Conservation (phyloP, 2,113 vertebrate genomes). For the Coturnix japonica region DNA sequence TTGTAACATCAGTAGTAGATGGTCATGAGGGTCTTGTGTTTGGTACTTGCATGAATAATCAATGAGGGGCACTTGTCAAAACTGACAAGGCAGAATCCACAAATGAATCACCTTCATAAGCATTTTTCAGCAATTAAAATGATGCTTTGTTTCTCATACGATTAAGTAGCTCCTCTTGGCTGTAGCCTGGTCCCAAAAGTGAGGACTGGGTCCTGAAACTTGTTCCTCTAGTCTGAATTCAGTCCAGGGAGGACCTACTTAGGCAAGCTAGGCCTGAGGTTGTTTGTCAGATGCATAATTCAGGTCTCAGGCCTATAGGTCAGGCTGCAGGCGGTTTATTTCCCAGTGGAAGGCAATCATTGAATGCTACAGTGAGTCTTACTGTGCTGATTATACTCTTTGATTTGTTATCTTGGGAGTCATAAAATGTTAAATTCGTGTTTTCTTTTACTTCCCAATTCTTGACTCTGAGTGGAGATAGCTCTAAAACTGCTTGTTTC, state of each 20-base stretch:
- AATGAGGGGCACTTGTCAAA: neutral
- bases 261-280: neutral
- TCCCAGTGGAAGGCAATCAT: neutral
- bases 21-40: neutral
- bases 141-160: neutral
- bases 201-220: neutral
- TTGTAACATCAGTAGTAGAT: neutral
- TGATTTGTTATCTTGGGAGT: neutral
- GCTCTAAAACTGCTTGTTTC: neutral
- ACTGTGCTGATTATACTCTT: neutral
- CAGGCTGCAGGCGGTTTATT: neutral
- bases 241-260: neutral
- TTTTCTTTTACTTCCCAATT: neutral
- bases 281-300: neutral
- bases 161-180: neutral
- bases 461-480: neutral
- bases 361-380: neutral
- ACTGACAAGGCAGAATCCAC: neutral
- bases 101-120: neutral
- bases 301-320: neutral
- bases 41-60: neutral
- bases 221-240: neutral
- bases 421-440: neutral
- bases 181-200: neutral
- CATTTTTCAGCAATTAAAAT: neutral